Evolutionary conservation across 1,140 invertebrate genomes (phyloP), one percentile per base, ranked within the genome.

Genomic region (Colletes gigas): DNA sequence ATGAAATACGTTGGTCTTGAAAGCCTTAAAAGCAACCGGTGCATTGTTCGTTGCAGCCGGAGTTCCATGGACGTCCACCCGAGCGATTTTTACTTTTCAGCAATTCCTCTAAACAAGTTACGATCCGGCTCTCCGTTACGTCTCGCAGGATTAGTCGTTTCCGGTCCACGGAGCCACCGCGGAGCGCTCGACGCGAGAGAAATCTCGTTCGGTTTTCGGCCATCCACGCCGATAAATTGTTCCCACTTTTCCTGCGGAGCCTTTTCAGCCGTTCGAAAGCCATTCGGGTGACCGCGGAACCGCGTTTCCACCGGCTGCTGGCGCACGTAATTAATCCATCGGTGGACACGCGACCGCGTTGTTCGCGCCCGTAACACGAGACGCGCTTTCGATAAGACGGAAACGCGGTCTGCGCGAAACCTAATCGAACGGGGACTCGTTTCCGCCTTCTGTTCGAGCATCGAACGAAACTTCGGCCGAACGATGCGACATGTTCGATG

Each of bases 261-360:
- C 41, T 41, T 66, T 66, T 66, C 39, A 17, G 15, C 5, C 3
- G 15, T 39, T 9, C 19, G 21, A n/a, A 7, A 19, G 15, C 21
- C 59, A 52, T 4, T 19, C 8, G 39, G 8, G 21, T 55, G 21
- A 44, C 2, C 63, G 63, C 41, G 41, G 41, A 19, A 47, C 41
- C 41, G 8, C 19, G 57, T 17, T 47, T 60, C n/a, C 71, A 73
- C 4, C 68, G 19, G 41, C 39, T 65, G 19, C 47, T 47, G n/a
- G n/a, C 17, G 12, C 55, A 14, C 9, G 68, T 84, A 85, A 85
- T 85, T 84, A 76, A 85, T 85, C 72, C 77, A 17, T 6, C 21
- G 21, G 12, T 17, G 62, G 5, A 54, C 52, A 78, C 55, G 63
- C 39, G 59, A n/a, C 67, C 30, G 62, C 68, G 30, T 30, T 60